phyloP scores from a whole-genome alignment of 2,888 invertebrate genomes.

The Pyrrhosoma nymphula region DNA sequence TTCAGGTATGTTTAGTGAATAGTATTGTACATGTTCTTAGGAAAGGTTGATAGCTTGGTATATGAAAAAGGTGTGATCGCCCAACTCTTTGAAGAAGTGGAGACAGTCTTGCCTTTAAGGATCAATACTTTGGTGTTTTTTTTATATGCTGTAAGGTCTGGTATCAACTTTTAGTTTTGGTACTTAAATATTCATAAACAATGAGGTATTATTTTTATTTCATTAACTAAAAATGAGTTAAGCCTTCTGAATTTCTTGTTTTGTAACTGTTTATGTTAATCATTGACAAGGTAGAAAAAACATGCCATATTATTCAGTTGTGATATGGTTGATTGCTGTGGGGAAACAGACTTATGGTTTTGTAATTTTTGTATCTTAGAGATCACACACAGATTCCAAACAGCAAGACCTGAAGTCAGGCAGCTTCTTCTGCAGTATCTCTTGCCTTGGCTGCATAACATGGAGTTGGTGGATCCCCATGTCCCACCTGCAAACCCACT shows the following conservation, averaged over 20 bases:
- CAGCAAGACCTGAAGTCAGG: conserved; percentile 94
- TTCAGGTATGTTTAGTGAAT: conserved; percentile 86
- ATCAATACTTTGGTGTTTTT: too few relatives aligned
- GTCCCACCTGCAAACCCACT: conserved; percentile 91
- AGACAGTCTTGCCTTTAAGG: not conserved
- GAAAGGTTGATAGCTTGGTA: not conserved
- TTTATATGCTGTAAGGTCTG: too few relatives aligned
- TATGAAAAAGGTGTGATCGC: not conserved
- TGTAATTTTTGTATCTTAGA: conserved; percentile 82
- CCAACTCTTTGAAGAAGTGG: not conserved
- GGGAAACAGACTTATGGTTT: not conserved
- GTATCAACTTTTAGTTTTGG: too few relatives aligned
- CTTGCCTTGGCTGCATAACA: conserved; percentile 98
- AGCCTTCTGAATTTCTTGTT: too few relatives aligned
- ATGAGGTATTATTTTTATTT: too few relatives aligned
- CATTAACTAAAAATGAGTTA: too few relatives aligned
- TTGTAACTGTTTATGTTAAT: too few relatives aligned
- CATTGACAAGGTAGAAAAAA: too few relatives aligned
- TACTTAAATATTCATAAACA: too few relatives aligned
- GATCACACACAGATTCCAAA: conserved; percentile 97
- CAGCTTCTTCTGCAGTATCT: conserved; percentile 95
- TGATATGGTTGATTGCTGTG: not conserved
- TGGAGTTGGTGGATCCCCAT: conserved; percentile 98
- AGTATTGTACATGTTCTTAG: not conserved
- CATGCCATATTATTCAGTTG: not conserved